Conservation (phyloP, 2,797 vertebrate species). For the Vespertilio murinus region DNA sequence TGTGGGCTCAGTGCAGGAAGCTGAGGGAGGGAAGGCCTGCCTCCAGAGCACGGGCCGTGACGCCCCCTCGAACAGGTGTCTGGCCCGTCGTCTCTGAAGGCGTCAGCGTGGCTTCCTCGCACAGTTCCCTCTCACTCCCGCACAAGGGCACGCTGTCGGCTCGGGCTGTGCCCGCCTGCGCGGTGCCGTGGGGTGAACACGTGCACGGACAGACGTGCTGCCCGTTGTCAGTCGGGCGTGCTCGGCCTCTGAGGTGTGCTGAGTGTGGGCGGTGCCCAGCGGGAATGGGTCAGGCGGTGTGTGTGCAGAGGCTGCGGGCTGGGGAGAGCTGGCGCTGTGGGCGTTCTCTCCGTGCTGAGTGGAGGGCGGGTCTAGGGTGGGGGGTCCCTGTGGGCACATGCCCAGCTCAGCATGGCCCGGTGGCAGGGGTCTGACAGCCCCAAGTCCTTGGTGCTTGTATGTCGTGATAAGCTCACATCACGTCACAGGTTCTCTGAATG, state of each 20-base stretch:
- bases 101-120: accelerated
- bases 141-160: accelerated
- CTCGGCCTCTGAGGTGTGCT: accelerated
- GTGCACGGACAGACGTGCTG: accelerated
- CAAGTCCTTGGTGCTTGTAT: accelerated
- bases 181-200: accelerated
- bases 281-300: too few species aligned
- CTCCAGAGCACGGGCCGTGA: accelerated
- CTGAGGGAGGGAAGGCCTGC: neutral
- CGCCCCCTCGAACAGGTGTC: too few species aligned
- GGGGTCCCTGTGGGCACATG: neutral
- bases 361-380: neutral
- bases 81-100: neutral
- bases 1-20: neutral
- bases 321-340: accelerated
- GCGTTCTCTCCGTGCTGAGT: accelerated
- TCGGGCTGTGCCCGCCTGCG: accelerated
- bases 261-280: accelerated
- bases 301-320: neutral
- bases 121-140: accelerated
- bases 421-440: neutral
- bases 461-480: accelerated
- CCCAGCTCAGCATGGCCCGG: neutral
- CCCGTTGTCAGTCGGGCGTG: neutral
- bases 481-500: neutral